Base-by-base conservation (phyloP, 2,113 vertebrate genomes). In the Nesoenas mayeri region DNA sequence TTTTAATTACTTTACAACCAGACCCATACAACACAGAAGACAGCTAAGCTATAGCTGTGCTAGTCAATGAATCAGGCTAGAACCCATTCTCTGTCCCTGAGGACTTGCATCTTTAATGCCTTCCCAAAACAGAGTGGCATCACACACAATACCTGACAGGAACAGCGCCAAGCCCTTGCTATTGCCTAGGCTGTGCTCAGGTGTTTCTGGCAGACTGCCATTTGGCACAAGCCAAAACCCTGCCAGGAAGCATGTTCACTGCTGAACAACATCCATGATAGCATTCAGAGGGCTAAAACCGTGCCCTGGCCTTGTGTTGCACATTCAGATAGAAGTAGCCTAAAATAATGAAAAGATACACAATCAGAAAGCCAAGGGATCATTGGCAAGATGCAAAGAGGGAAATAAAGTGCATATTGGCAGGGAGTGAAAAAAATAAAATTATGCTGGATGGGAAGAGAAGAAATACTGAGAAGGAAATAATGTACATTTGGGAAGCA, bases 401-500 rank as follows among this genome's bases (percentile, higher is more conserved):
- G 29, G 56, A 70, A 91, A 88, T 42, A 18, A 86, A 75, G 24
- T 38, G 26, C 50, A n/a, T 67, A 56, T 54, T 83, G 81, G 28
- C 32, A 82, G 57, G 61, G 87, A 93, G 61, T 83, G 90, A 88
- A 94, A 93, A 40, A 96, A 79, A 92, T n/a, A 80, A 86, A 91
- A 53, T 85, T 91, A 47, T 34, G 40, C 74, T 73, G 67, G 44
- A 80, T 73, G 31, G 69, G 72, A 90, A 91, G 71, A 93, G 71
- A 70, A 78, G 56, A 89, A 88, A 65, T 72, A 69, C 54, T 57
- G 50, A 95, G 75, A 86, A 88, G 82, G 73, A 95, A 96, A 78
- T 73, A 2, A 93, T 83, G 75, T 87, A 65, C 57, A 66, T 70
- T 93, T 74, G 89, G 91, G 94, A 96, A 95, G 62, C 62, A 79